These are phyloP conservation scores for Drosophila peninsularis DNA, from an alignment of 2,888 invertebrate genomes.

Conservation along the genomic window DNA sequence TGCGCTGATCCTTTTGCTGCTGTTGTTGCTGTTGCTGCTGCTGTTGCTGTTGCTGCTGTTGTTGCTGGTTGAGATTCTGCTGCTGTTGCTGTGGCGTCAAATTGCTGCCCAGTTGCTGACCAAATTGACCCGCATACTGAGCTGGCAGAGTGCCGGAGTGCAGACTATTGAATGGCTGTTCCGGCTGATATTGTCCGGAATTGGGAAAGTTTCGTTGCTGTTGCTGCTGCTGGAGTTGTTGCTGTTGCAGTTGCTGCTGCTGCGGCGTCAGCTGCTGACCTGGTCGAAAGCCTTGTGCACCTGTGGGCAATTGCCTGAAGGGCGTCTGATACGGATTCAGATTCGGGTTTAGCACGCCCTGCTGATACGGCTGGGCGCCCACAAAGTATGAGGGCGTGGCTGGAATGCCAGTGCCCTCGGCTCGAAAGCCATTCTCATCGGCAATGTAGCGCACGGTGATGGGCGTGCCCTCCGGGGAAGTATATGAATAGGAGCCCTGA, in stretches of 20 bases:
- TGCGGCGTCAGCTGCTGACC: constrained; percentile 79
- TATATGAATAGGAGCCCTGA: constrained; percentile 91
- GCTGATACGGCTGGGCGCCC: constrained; percentile 78
- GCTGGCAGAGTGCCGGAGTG: constrained; percentile 58
- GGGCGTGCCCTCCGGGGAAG: constrained; percentile 90
- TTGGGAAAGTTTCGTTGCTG: constrained; percentile 66
- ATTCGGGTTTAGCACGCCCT: constrained; percentile 80
- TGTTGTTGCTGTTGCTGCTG: constrained; percentile 75
- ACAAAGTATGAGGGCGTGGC: constrained; percentile 82
- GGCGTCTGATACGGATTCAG: constrained; percentile 83
- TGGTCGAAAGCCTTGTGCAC: constrained; percentile 66
- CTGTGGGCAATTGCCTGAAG: constrained; percentile 74
- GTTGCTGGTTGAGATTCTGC: constrained; percentile 58
- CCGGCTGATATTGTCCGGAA: constrained; percentile 82
- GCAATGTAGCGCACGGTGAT: constrained; percentile 90
- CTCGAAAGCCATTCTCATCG: constrained; percentile 88
- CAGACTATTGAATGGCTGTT: constrained; percentile 72
- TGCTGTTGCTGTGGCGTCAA: constrained; percentile 55
- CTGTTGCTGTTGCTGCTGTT: constrained; percentile 65
- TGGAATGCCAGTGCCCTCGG: constrained; percentile 84
- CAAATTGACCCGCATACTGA: constrained; percentile 70
- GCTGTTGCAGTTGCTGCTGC: constrained; percentile 71
- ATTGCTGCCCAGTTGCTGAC: constrained; percentile 54
- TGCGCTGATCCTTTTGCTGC: constrained; percentile 74
- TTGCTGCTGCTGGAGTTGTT: constrained; percentile 60